phyloP scores from a whole-genome alignment of 2,113 vertebrate genomes.

The Takifugu bimaculatus region DNA sequence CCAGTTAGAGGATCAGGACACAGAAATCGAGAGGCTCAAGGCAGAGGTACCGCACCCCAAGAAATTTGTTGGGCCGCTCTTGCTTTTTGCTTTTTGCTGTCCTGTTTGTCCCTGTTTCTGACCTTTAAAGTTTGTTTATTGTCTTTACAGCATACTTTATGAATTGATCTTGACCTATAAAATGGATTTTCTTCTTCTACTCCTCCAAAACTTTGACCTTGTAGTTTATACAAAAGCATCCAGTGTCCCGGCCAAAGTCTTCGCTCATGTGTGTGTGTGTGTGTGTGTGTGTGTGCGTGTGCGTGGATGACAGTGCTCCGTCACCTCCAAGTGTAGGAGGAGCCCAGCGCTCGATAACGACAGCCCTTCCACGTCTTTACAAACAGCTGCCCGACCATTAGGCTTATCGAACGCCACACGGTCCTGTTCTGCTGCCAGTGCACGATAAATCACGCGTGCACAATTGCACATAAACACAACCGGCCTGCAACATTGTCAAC shows the following conservation, averaged over 20 bases:
- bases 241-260: neutral
- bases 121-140: neutral
- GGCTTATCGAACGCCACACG: conserved; percentile 22
- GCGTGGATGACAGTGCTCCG: conserved; percentile 14
- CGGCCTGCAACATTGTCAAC: conserved; percentile 13
- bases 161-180: no score
- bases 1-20: conserved; percentile 97
- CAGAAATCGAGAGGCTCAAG: conserved; percentile 94
- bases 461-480: conserved; percentile 6
- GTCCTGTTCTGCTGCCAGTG: conserved; percentile 8
- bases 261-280: neutral
- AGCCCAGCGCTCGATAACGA: conserved; percentile 41
- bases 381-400: conserved; percentile 21
- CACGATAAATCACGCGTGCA: conserved; percentile 14
- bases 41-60: conserved; percentile 78
- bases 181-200: no score
- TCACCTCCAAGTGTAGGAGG: conserved; percentile 38
- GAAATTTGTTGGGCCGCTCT: neutral
- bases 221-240: neutral
- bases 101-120: neutral
- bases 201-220: no score
- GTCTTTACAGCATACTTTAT: neutral
- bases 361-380: conserved; percentile 32
- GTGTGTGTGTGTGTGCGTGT: neutral
- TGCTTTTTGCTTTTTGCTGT: neutral